phyloP scores from a whole-genome alignment of 2,888 invertebrate genomes.

The Chydorus sphaericus region DNA sequence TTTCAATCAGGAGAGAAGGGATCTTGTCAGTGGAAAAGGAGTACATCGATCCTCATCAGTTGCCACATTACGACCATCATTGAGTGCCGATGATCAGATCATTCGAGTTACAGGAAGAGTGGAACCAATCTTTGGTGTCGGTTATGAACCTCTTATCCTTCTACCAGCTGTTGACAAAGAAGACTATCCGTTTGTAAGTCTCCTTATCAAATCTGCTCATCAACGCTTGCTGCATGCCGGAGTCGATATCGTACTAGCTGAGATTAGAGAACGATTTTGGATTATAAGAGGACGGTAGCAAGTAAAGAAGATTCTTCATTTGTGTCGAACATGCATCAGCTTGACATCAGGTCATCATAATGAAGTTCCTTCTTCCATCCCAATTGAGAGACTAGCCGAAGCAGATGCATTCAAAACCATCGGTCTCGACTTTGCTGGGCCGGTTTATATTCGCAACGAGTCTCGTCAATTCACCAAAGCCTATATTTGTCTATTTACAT shows the following conservation, averaged over 20 bases:
- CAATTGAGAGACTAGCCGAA: background rate
- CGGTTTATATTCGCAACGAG: background rate
- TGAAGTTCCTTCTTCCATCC: background rate
- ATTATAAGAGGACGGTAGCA: background rate
- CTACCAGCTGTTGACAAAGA: background rate
- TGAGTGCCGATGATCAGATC: background rate
- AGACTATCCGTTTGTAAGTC: too few relatives aligned
- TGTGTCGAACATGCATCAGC: background rate
- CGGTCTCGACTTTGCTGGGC: background rate
- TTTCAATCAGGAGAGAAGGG: background rate
- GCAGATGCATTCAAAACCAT: background rate
- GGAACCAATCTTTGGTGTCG: background rate
- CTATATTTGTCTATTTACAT: background rate
- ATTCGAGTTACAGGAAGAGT: background rate
- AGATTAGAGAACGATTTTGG: background rate
- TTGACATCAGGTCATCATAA: background rate
- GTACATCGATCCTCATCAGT: background rate
- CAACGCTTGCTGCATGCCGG: background rate
- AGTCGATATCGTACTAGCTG: background rate
- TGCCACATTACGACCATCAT: background rate
- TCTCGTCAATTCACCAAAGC: too few relatives aligned
- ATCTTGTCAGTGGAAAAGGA: background rate
- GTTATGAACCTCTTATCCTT: background rate
- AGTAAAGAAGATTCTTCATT: background rate
- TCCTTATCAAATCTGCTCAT: background rate